Conservation (phyloP, 2,113 vertebrate species). For the Rhinopomastus cyanomelas region DNA sequence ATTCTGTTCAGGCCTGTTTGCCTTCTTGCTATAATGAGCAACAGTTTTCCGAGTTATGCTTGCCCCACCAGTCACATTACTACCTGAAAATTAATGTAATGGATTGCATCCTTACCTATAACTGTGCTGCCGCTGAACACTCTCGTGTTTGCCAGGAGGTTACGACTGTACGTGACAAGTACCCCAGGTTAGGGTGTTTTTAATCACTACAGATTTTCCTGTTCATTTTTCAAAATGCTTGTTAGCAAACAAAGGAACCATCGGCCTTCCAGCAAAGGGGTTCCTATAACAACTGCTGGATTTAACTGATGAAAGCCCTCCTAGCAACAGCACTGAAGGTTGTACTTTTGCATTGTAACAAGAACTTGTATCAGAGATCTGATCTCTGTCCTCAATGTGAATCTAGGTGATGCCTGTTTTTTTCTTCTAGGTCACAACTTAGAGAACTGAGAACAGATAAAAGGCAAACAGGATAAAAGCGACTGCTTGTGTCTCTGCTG, state of each 20-base stretch:
- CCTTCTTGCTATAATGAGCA: too few species aligned
- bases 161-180: not conserved
- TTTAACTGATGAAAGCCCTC: not conserved
- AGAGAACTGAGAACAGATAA: not conserved
- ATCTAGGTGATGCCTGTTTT: not conserved
- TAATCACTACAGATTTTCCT: not conserved
- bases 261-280: not conserved
- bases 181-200: not conserved
- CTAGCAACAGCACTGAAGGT: not conserved
- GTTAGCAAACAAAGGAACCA: not conserved
- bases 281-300: accelerated
- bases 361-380: not conserved
- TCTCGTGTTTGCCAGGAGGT: not conserved
- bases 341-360: not conserved
- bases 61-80: too few species aligned
- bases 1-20: too few species aligned
- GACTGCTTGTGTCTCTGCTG: not conserved
- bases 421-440: not conserved
- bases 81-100: not conserved
- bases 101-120: not conserved
- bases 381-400: not conserved
- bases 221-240: not conserved
- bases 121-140: not conserved
- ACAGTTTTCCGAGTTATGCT: too few species aligned
- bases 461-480: slow-evolving; percentile 11